Conservation (phyloP, 2,797 vertebrate genomes). For the Protosalanx chinensis region DNA sequence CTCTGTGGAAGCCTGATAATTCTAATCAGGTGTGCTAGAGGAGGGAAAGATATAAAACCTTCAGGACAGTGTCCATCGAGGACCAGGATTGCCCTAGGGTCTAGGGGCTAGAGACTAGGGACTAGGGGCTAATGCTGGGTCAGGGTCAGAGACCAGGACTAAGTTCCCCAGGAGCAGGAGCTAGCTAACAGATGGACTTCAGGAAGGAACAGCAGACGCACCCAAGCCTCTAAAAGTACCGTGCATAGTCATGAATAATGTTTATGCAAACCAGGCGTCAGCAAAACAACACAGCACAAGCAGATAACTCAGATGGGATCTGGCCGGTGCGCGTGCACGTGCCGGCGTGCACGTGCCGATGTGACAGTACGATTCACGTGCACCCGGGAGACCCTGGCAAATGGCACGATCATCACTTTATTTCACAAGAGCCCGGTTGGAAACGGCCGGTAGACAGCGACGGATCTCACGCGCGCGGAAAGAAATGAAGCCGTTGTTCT, state of each 20-base stretch:
- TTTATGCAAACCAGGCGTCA: slow-evolving; percentile 24
- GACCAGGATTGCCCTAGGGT: too few relatives aligned
- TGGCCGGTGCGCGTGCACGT: not conserved
- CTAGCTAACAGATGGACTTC: slow-evolving; percentile 45
- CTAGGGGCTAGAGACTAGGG: too few relatives aligned
- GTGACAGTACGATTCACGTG: not conserved
- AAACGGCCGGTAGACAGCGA: too few relatives aligned
- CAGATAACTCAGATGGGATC: not conserved
- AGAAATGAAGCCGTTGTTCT: slow-evolving; percentile 58
- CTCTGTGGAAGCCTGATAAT: too few relatives aligned
- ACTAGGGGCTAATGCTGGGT: too few relatives aligned
- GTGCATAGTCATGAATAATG: slow-evolving; percentile 23
- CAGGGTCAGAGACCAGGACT: not conserved
- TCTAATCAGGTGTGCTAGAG: too few relatives aligned
- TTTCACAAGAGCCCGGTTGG: not conserved
- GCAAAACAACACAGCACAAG: slow-evolving; percentile 23
- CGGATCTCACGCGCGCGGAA: slow-evolving; percentile 45
- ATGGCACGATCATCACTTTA: slow-evolving; percentile 28
- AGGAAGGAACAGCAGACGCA: slow-evolving; percentile 17
- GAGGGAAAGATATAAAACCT: too few relatives aligned
- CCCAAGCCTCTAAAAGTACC: slow-evolving; percentile 4
- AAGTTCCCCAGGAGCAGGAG: slow-evolving; percentile 20
- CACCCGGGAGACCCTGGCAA: not conserved
- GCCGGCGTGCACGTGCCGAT: not conserved
- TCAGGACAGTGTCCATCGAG: too few relatives aligned